A percentile compares a stretch with the other conserved stretches of the same genome.
Evolutionary conservation across 2,888 invertebrate genomes (phyloP).

Genomic region (Drosophila stalkeri): DNA sequence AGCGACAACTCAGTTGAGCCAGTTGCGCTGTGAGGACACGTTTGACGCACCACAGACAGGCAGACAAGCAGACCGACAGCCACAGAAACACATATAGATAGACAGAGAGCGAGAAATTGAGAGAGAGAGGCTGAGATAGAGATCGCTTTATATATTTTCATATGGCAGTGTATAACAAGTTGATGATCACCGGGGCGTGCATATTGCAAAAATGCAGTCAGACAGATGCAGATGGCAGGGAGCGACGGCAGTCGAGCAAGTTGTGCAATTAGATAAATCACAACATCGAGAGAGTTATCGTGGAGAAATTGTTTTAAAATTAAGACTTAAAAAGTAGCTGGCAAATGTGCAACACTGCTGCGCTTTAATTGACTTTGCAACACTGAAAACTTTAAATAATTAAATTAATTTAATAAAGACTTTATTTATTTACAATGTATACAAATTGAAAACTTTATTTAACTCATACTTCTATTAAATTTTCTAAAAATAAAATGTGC

Average conservation of each 20-base stretch:
- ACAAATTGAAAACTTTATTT: too few relatives aligned
- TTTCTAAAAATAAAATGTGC: too few relatives aligned
- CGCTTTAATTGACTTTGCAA: background rate
- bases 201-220: slow-evolving; percentile 47
- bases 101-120: background rate
- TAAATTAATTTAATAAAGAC: too few relatives aligned
- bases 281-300: background rate
- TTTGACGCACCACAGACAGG: background rate
- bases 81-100: background rate
- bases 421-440: too few relatives aligned
- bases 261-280: slow-evolving; percentile 9
- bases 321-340: background rate
- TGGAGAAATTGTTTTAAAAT: background rate
- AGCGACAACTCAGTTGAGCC: slow-evolving; percentile 29
- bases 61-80: slow-evolving; percentile 10
- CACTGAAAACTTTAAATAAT: background rate
- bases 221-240: slow-evolving; percentile 11
- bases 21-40: slow-evolving; percentile 45
- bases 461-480: too few relatives aligned
- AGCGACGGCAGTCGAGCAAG: background rate
- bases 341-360: background rate
- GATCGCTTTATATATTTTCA: slow-evolving; percentile 30
- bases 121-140: background rate
- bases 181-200: slow-evolving; percentile 40
- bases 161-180: slow-evolving; percentile 40